Percentiles rank a stretch among this genome's conserved stretches.
Evolutionary conservation across 2,113 vertebrate genomes (phyloP).

Genomic region (Odobenus rosmarus): DNA sequence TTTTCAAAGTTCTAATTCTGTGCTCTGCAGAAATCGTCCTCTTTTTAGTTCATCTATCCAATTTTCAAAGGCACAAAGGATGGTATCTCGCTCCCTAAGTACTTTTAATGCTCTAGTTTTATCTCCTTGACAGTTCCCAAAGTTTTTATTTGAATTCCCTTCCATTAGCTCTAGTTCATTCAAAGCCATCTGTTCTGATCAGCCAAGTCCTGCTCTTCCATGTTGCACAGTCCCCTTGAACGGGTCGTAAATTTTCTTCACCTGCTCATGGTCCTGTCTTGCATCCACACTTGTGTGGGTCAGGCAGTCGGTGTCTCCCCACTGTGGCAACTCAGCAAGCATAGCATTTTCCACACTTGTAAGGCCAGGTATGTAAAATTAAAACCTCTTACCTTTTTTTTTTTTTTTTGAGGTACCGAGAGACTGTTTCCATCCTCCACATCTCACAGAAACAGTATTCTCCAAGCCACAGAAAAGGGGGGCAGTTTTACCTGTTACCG

Average conservation of each 20-base stretch:
- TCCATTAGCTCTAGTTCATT: not conserved
- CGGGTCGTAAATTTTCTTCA: not conserved
- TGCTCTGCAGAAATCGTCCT: not conserved
- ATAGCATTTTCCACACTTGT: not conserved
- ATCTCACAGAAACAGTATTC: not conserved
- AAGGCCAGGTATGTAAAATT: not conserved
- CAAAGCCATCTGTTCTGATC: not conserved
- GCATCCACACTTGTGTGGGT: not conserved
- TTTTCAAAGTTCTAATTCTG: not conserved
- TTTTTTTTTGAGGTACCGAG: not conserved
- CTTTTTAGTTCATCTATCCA: not conserved
- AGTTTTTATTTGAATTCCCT: not conserved
- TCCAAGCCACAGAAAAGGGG: not conserved
- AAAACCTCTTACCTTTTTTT: not conserved
- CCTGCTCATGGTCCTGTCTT: not conserved
- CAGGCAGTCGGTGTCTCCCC: not conserved
- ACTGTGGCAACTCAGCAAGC: not conserved
- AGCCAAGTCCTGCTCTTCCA: not conserved
- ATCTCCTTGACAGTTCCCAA: not conserved
- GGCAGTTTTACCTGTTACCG: not conserved
- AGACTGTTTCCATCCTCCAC: not conserved
- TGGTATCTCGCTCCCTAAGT: not conserved
- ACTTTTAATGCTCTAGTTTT: slow-evolving; percentile 15
- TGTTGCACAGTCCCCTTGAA: not conserved
- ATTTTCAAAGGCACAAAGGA: slow-evolving; percentile 9